A percentile compares a stretch with the other conserved stretches of the same genome.
Evolutionary conservation across 2,113 vertebrate species (phyloP).

Genomic region (Nothocercus julius): DNA sequence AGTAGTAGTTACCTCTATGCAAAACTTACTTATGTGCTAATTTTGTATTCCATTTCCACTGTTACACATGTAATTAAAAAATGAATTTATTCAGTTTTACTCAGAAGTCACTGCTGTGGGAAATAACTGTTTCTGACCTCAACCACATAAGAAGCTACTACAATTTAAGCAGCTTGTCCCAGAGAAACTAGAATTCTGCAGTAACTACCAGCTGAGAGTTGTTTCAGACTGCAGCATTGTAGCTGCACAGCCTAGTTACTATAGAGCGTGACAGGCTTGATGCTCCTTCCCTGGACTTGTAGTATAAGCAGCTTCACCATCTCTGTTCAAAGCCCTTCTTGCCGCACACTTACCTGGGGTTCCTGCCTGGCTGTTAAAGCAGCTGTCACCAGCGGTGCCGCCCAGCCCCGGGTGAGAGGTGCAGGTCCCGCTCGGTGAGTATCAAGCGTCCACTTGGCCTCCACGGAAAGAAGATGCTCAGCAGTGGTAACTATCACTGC

Average conservation of each 20-base stretch:
- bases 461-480: neutral
- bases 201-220: neutral
- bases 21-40: constrained; percentile 10
- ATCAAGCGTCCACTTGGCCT: neutral
- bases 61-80: constrained; percentile 62
- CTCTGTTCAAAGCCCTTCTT: neutral
- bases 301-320: accelerated
- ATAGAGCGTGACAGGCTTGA: neutral
- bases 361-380: neutral
- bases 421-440: neutral
- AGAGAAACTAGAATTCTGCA: neutral
- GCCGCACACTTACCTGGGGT: accelerated
- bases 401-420: neutral
- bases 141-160: neutral
- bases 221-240: neutral
- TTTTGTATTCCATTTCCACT: constrained; percentile 64
- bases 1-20: constrained; percentile 63
- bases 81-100: constrained; percentile 21
- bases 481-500: neutral
- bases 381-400: neutral
- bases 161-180: neutral
- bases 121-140: neutral
- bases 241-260: accelerated
- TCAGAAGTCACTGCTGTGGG: constrained; percentile 34
- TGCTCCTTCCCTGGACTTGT: neutral